Evolutionary conservation across 2,888 invertebrate genomes (phyloP).

Genomic region (Campoplex nolae): DNA sequence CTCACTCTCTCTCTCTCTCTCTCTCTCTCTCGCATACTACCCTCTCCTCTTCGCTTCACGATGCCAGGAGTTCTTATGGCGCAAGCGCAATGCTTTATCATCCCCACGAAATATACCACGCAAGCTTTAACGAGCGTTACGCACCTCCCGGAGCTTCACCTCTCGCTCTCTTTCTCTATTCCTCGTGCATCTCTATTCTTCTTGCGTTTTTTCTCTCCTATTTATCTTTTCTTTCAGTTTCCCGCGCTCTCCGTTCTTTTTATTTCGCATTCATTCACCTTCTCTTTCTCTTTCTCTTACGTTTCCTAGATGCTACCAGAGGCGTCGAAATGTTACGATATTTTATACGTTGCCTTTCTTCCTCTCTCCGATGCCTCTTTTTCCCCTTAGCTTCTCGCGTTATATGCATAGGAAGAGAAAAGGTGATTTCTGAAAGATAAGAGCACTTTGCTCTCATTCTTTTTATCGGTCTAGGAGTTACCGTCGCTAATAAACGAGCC

Average conservation of each 20-base stretch:
- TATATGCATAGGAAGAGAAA: constrained; percentile 25
- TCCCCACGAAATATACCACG: constrained; percentile 44
- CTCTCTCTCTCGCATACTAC: background rate
- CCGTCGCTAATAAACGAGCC: constrained; percentile 36
- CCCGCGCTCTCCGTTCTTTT: background rate
- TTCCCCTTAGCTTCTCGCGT: background rate
- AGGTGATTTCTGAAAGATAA: constrained; percentile 32
- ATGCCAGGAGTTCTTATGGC: constrained; percentile 54
- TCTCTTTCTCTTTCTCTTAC: background rate
- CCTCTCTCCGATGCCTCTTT: background rate
- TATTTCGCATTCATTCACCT: background rate
- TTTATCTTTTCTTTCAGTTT: background rate
- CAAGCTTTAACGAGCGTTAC: constrained; percentile 58
- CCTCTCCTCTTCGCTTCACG: constrained; percentile 35
- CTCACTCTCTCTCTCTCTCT: constrained; percentile 3
- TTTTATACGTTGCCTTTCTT: background rate
- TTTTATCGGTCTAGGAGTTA: background rate
- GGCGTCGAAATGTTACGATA: constrained; percentile 8
- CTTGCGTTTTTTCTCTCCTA: background rate
- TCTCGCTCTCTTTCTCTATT: background rate
- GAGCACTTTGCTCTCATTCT: constrained; percentile 20
- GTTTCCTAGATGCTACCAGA: background rate
- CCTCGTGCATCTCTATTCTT: background rate
- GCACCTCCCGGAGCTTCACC: constrained; percentile 53
- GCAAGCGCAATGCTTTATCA: constrained; percentile 69